Evolutionary conservation across 2,888 invertebrate genomes (phyloP).

Genomic region (Volucella zonaria): DNA sequence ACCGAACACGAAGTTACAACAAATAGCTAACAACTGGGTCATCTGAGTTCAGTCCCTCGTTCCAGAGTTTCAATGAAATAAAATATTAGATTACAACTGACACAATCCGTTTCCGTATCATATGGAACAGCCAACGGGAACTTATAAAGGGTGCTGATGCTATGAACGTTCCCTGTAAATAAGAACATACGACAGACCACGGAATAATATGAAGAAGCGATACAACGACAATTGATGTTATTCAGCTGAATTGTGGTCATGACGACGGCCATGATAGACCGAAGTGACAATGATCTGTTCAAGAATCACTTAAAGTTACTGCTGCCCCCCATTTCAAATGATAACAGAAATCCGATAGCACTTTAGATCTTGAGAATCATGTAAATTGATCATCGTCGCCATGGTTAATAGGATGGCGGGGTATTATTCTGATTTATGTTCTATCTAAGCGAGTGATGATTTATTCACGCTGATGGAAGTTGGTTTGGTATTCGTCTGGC

Average conservation of each 20-base stretch:
- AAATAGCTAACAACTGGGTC: slow-evolving; percentile 42
- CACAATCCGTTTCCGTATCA: slow-evolving; percentile 25
- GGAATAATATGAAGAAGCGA: not conserved
- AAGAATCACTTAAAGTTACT: slow-evolving; percentile 64
- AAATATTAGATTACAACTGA: slow-evolving; percentile 62
- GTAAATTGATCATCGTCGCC: slow-evolving; percentile 61
- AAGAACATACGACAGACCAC: slow-evolving; percentile 4
- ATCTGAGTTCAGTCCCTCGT: slow-evolving; percentile 23
- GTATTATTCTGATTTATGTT: slow-evolving; percentile 17
- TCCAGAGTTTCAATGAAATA: slow-evolving; percentile 21
- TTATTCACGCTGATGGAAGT: slow-evolving; percentile 16
- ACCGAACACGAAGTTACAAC: slow-evolving; percentile 29
- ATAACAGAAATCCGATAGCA: slow-evolving; percentile 61
- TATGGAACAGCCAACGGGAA: not conserved
- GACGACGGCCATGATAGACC: slow-evolving; percentile 19
- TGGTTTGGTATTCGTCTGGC: not conserved
- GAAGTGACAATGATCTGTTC: slow-evolving; percentile 54
- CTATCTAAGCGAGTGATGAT: slow-evolving; percentile 11
- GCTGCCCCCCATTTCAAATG: slow-evolving; percentile 17
- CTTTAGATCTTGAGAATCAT: slow-evolving; percentile 27
- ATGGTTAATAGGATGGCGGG: slow-evolving; percentile 42
- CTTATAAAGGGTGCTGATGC: slow-evolving; percentile 21
- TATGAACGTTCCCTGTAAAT: not conserved
- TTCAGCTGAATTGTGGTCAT: slow-evolving; percentile 44
- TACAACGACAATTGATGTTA: not conserved